Evolutionary conservation across 2,888 invertebrate genomes (phyloP), one percentile per base, ranked within the genome.

Genomic region (Drosophila subquinaria): DNA sequence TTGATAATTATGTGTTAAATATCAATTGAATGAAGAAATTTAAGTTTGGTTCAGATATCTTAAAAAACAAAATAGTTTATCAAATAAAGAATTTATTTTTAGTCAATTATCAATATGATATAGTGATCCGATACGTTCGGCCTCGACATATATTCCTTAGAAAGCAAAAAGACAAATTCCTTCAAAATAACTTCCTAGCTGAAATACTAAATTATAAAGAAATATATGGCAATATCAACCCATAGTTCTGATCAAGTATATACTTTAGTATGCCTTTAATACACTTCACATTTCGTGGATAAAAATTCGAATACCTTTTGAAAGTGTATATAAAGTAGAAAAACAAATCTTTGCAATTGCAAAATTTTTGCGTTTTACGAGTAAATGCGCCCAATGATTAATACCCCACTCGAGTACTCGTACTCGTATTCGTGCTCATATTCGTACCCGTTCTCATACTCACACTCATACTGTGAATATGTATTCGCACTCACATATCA

Each of bases 301-400:
- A 10, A 33, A 33, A 33, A 10, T 33, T 33, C 0, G 0, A 33
- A 33, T 38, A 38, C n/a, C 38, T 13, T 5, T 8, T n/a, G 38
- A 8, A n/a, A 38, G 38, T 2, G 38, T n/a, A 38, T 6, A n/a
- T 13, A 38, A 38, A n/a, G 38, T 38, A 38, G n/a, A 40, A 20
- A 17, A 64, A 50, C 30, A 61, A 69, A 69, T 68, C 66, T 83
- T 81, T 81, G 86, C 63, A 62, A 73, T 76, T 82, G 86, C 76
- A 83, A 74, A 74, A 82, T 79, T 79, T 77, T 77, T 73, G 73
- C 76, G 76, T 79, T 81, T 74, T 65, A 67, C 74, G 30, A 30
- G 30, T 30, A 30, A 30, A 64, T 74, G 62, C 55, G 60, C 70
- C 62, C 45, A 56, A 56, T 61, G 67, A 74, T 74, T 73, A 77